Evolutionary conservation across 2,113 vertebrate species (phyloP).

Genomic region (Nesospiza acunhae): DNA sequence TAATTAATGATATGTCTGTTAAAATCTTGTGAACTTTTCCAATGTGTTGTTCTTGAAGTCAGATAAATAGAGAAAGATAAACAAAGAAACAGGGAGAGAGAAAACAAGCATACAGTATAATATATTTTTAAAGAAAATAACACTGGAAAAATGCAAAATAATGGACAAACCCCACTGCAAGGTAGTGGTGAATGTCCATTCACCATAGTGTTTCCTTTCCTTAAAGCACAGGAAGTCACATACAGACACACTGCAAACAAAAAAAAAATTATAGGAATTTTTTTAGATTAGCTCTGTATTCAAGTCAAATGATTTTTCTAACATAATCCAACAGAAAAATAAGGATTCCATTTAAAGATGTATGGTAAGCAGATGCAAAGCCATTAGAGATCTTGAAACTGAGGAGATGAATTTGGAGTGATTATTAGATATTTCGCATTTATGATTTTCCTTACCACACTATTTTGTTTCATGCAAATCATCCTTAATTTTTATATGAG

Average conservation of each 20-base stretch:
- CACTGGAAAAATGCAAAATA: not conserved
- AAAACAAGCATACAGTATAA: accelerated
- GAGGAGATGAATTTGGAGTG: not conserved
- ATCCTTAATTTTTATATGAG: not conserved
- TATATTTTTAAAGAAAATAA: not conserved
- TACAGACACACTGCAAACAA: not conserved
- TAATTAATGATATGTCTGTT: not conserved
- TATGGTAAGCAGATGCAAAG: not conserved
- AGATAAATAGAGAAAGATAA: not conserved
- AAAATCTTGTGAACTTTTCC: not conserved
- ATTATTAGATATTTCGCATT: not conserved
- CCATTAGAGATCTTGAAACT: not conserved
- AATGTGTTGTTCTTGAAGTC: not conserved
- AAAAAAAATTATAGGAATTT: not conserved
- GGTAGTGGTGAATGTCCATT: not conserved
- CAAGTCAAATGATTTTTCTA: not conserved
- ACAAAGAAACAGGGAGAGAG: not conserved
- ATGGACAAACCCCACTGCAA: not conserved
- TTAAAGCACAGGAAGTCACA: not conserved
- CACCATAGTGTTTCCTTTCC: not conserved
- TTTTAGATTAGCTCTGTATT: not conserved
- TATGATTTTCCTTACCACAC: not conserved
- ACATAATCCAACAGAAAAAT: not conserved
- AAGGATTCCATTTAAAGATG: not conserved
- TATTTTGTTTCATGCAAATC: not conserved